Evolutionary conservation across 2,888 invertebrate species (phyloP).

Genomic region (Marasmarcha lunaedactyla): DNA sequence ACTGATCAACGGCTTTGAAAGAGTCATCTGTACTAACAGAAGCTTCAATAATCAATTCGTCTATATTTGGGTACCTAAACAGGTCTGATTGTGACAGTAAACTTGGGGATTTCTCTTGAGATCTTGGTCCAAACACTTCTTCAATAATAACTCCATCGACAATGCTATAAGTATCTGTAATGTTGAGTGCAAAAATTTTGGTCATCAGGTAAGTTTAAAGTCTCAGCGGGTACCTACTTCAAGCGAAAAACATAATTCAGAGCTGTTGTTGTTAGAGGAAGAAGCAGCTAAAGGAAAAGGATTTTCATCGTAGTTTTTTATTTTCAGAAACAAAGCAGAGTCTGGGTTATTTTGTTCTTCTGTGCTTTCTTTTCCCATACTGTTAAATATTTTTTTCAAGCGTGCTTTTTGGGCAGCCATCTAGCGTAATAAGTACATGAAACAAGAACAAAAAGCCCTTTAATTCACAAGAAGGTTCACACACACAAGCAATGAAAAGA

Average conservation of each 20-base stretch:
- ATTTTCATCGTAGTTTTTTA: slow-evolving; percentile 8
- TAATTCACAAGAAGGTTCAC: slow-evolving; percentile 2
- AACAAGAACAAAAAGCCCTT: slow-evolving; percentile 8
- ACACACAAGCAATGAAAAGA: slow-evolving; percentile 7
- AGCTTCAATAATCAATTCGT: slow-evolving; percentile 6
- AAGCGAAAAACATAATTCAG: slow-evolving; percentile 7
- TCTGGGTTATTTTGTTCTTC: slow-evolving; percentile 8
- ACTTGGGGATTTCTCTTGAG: slow-evolving; percentile 8
- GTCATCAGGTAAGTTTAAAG: slow-evolving; percentile 9
- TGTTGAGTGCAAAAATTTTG: slow-evolving; percentile 9
- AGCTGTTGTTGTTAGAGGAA: slow-evolving; percentile 6
- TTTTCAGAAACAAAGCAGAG: slow-evolving; percentile 11
- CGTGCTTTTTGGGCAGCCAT: slow-evolving; percentile 7
- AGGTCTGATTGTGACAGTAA: slow-evolving; percentile 6
- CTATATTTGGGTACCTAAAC: slow-evolving; percentile 6
- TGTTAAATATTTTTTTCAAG: slow-evolving; percentile 9
- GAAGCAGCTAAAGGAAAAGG: slow-evolving; percentile 9
- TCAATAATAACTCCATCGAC: slow-evolving; percentile 10
- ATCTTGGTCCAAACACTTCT: slow-evolving; percentile 8
- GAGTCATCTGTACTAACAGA: slow-evolving; percentile 7
- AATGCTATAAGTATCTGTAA: slow-evolving; percentile 7
- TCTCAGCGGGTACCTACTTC: slow-evolving; percentile 8
- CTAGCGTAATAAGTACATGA: slow-evolving; percentile 9
- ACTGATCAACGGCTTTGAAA: slow-evolving; percentile 3
- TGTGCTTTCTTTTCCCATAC: slow-evolving; percentile 8